Evolutionary conservation across 2,797 vertebrate species (phyloP).

Genomic region (Sebastes miniatus): DNA sequence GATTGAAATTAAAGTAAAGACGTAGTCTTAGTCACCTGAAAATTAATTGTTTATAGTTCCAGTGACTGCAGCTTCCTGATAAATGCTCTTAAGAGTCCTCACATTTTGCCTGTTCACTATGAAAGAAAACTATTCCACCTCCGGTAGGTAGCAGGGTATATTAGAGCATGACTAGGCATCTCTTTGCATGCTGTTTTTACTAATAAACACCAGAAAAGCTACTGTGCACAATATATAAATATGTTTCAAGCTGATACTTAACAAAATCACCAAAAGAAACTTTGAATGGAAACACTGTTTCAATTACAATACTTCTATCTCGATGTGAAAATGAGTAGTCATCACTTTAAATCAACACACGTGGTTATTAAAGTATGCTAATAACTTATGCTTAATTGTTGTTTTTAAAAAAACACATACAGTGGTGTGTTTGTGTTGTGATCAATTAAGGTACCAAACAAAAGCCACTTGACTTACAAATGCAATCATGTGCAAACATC

Average conservation of each 20-base stretch:
- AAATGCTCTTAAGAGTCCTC: constrained; percentile 36
- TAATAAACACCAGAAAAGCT: constrained; percentile 37
- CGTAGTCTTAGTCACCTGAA: constrained; percentile 2
- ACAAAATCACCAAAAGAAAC: constrained; percentile 3
- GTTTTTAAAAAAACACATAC: constrained; percentile 1
- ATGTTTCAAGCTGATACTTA: neutral
- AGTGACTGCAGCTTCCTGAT: constrained; percentile 45
- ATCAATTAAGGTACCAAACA: constrained; percentile 24
- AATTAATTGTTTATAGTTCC: constrained; percentile 1
- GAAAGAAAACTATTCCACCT: constrained; percentile 12
- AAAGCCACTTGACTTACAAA: neutral
- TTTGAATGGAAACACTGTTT: constrained; percentile 18
- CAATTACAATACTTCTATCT: constrained; percentile 3
- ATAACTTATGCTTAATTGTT: constrained; percentile 7
- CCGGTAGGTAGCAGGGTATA: constrained; percentile 32
- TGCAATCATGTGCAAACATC: constrained; percentile 18
- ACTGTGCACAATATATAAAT: constrained; percentile 18
- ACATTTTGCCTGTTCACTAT: constrained; percentile 57
- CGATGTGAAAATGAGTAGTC: constrained; percentile 7
- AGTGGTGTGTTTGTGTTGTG: neutral
- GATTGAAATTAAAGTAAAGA: constrained; percentile 1
- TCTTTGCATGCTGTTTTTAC: constrained; percentile 60
- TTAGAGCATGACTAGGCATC: constrained; percentile 67
- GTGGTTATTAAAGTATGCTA: neutral
- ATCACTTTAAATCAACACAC: constrained; percentile 2